Conservation (phyloP, 2,113 vertebrate species). For the Pteronura brasiliensis region DNA sequence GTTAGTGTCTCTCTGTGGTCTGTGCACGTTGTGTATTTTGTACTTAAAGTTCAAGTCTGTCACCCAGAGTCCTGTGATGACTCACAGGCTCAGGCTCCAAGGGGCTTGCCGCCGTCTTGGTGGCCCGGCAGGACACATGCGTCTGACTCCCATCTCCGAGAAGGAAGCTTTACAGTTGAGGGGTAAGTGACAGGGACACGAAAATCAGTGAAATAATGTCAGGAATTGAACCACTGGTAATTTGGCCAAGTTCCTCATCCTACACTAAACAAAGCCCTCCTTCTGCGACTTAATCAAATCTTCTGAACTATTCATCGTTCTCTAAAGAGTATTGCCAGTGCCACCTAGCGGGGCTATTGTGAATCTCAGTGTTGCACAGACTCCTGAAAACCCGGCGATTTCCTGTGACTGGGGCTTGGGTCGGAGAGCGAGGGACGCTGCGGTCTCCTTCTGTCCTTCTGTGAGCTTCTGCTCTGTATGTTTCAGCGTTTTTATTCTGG, state of each 20-base stretch:
- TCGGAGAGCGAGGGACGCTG: neutral
- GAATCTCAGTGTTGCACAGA: neutral
- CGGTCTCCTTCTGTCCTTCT: neutral
- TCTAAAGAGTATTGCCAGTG: neutral
- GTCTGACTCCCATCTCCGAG: neutral
- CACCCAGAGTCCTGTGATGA: neutral
- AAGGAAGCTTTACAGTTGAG: neutral
- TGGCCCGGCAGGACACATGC: neutral
- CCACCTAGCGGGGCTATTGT: conserved; percentile 44
- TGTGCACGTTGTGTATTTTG: neutral
- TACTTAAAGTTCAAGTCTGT: neutral
- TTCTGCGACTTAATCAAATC: neutral
- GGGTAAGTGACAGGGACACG: neutral
- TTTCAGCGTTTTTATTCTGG: neutral
- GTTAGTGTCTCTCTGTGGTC: too few relatives aligned
- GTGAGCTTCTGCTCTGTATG: neutral
- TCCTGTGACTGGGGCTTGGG: neutral
- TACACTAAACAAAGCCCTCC: neutral
- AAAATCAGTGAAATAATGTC: neutral
- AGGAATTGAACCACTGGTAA: neutral
- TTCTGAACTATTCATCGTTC: neutral
- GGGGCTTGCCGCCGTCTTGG: neutral
- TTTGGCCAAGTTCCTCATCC: neutral
- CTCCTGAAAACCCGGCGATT: neutral
- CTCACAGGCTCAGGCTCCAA: neutral